A percentile compares a stretch with the other conserved stretches of the same genome.
Conservation (phyloP, 2,888 invertebrate species). For the Amitus sp. region DNA sequence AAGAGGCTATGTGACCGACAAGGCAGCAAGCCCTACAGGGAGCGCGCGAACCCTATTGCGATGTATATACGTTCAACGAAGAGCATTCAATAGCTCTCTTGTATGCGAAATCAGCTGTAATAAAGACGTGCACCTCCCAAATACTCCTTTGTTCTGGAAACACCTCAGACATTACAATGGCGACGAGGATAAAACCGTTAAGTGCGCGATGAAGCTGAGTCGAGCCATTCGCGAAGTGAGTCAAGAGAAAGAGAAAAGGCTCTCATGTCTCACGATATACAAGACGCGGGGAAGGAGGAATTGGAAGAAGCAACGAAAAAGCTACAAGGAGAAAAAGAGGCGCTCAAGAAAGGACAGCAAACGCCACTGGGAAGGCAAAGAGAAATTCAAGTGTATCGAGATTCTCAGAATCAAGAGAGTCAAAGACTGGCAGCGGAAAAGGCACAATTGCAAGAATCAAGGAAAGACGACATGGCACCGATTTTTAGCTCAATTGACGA, state of each 20-base stretch:
- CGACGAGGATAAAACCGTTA: constrained; percentile 4
- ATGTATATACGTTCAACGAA: too few species aligned
- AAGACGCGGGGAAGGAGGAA: neutral
- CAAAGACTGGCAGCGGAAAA: neutral
- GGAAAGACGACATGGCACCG: constrained; percentile 7
- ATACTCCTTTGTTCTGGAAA: too few species aligned
- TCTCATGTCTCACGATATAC: neutral
- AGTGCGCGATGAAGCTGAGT: neutral
- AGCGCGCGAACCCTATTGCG: too few species aligned
- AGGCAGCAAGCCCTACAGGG: too few species aligned
- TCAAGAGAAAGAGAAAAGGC: neutral
- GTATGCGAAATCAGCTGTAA: too few species aligned
- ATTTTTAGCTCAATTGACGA: constrained; percentile 15
- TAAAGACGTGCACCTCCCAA: too few species aligned
- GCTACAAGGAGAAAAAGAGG: neutral
- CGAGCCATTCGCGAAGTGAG: neutral
- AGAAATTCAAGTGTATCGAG: neutral
- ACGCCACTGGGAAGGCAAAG: neutral
- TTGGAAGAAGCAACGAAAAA: neutral
- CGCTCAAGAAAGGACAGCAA: neutral
- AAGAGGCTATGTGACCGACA: too few species aligned
- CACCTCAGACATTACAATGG: constrained; percentile 10
- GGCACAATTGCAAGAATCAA: neutral
- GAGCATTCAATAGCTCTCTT: too few species aligned
- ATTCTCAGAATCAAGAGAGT: neutral